phyloP scores from a whole-genome alignment of 2,888 invertebrate species.

The Rhopalosiphum nymphaeae region DNA sequence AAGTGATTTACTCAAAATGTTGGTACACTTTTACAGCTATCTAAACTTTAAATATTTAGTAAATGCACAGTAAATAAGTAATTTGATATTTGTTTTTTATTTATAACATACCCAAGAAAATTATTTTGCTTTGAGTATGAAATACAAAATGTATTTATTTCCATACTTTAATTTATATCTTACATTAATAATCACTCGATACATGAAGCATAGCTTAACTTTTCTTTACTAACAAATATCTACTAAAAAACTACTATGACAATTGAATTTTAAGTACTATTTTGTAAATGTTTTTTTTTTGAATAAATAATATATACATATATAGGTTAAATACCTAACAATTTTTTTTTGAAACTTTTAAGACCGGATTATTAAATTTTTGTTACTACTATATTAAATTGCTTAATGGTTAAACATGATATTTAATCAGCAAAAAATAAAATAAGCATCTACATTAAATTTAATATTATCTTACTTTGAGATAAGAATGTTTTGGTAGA shows the following conservation, averaged over 20 bases:
- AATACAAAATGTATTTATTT: not conserved
- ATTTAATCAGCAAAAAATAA: not conserved
- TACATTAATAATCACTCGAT: no score
- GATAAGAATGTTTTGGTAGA: slow-evolving; percentile 53
- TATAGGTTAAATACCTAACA: not conserved
- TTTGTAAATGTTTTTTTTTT: not conserved
- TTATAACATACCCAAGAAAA: not conserved
- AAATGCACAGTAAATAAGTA: not conserved
- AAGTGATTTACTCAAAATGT: not conserved
- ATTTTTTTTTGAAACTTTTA: not conserved
- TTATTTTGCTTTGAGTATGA: not conserved
- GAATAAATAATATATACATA: not conserved
- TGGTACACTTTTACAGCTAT: not conserved
- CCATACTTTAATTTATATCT: no score
- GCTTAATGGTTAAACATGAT: no score
- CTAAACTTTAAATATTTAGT: not conserved
- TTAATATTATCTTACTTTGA: slow-evolving; percentile 36
- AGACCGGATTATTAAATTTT: not conserved
- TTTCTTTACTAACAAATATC: not conserved
- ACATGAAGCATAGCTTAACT: no score
- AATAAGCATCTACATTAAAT: not conserved
- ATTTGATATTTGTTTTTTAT: not conserved
- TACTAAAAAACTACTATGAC: not conserved
- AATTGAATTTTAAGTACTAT: not conserved
- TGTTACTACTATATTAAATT: not conserved